Conservation (phyloP, 2,888 invertebrate genomes). For the Petrophora chlorosata region DNA sequence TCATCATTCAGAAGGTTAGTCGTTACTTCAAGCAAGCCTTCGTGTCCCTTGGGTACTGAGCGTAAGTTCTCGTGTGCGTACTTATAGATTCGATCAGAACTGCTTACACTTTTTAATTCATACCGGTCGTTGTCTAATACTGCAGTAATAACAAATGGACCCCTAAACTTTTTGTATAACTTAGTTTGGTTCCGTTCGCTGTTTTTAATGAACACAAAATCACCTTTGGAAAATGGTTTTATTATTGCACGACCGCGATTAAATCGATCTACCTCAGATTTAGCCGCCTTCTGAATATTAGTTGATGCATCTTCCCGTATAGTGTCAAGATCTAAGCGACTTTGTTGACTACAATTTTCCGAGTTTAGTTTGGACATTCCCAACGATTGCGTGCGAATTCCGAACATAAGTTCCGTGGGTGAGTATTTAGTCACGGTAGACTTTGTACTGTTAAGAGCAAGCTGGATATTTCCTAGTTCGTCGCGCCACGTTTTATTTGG, state of each 20-base stretch:
- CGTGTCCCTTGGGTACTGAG: constrained; percentile 16
- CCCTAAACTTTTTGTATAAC: constrained; percentile 23
- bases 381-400: not conserved
- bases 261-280: not conserved
- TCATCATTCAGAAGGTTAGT: not conserved
- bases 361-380: not conserved
- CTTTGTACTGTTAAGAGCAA: too few species aligned
- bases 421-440: not conserved
- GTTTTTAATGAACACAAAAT: constrained; percentile 12
- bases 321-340: not conserved
- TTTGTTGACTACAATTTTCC: not conserved
- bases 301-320: not conserved
- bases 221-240: constrained; percentile 8
- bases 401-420: too few species aligned
- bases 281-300: not conserved
- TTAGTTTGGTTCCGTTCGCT: constrained; percentile 15
- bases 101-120: constrained; percentile 24
- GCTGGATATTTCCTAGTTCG: too few species aligned
- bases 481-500: too few species aligned
- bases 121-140: constrained; percentile 20
- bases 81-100: constrained; percentile 30
- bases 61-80: constrained; percentile 32
- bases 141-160: constrained; percentile 7
- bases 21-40: not conserved
- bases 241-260: constrained; percentile 5